Conservation (phyloP, 2,113 vertebrate species). For the Ornithorhynchus anatinus region DNA sequence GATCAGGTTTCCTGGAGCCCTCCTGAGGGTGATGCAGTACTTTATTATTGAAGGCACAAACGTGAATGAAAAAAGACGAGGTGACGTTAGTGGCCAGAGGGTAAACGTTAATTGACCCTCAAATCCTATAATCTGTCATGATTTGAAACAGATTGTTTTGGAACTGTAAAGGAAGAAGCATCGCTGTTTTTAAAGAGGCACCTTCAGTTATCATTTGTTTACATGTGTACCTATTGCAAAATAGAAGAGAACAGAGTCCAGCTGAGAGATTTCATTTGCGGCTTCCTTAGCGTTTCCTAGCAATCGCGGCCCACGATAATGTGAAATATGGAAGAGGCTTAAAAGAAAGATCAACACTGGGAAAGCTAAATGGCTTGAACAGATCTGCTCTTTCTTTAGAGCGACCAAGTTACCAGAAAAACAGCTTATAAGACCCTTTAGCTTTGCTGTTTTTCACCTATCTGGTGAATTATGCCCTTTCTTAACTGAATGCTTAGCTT, state of each 20-base stretch:
- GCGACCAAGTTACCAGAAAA: conserved; percentile 40
- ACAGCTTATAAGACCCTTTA: conserved; percentile 41
- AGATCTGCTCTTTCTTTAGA: conserved; percentile 44
- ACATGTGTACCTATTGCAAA: conserved; percentile 10
- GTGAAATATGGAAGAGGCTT: conserved; percentile 23
- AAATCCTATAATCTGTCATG: conserved; percentile 31
- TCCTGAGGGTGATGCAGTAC: conserved; percentile 49
- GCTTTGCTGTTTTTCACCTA: conserved; percentile 52
- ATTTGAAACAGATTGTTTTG: conserved; percentile 42
- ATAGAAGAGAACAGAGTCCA: conserved; percentile 22
- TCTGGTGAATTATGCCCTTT: conserved; percentile 61
- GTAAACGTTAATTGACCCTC: conserved; percentile 22
- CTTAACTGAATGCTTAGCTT: conserved; percentile 63
- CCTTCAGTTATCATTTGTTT: conserved; percentile 17
- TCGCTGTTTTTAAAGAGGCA: conserved; percentile 31
- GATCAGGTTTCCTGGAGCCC: not conserved
- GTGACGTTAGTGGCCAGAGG: conserved; percentile 3
- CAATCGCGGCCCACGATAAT: conserved; percentile 17
- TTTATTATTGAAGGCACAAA: conserved; percentile 31
- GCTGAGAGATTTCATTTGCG: not conserved
- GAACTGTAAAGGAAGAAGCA: conserved; percentile 43
- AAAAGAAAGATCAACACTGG: conserved; percentile 43
- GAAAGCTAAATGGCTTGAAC: conserved; percentile 35
- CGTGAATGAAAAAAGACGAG: conserved; percentile 44
- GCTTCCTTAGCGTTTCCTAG: not conserved